Conservation (phyloP, 2,888 invertebrate species). For the Diloba caeruleocephala region DNA sequence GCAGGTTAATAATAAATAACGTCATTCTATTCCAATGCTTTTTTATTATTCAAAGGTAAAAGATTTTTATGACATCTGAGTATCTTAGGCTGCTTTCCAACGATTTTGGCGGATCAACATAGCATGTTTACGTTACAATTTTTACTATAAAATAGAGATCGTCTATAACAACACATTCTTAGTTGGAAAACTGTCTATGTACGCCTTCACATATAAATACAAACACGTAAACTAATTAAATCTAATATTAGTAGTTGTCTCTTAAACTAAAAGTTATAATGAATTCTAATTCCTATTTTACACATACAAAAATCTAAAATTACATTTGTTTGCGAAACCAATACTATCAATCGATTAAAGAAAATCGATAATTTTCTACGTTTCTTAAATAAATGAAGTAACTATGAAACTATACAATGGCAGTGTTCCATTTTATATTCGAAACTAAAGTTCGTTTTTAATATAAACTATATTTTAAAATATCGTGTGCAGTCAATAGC, state of each 20-base stretch:
- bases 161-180: slow-evolving; percentile 22
- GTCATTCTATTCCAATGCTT: slow-evolving; percentile 44
- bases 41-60: slow-evolving; percentile 55
- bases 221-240: slow-evolving; percentile 37
- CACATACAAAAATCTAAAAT: slow-evolving; percentile 17
- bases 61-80: slow-evolving; percentile 53
- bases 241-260: slow-evolving; percentile 45
- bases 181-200: slow-evolving; percentile 47
- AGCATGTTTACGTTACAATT: slow-evolving; percentile 15
- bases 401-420: slow-evolving; percentile 64
- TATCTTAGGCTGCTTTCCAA: slow-evolving; percentile 58
- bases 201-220: slow-evolving; percentile 45
- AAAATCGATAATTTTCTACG: slow-evolving; percentile 22
- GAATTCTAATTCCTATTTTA: slow-evolving; percentile 22
- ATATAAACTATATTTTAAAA: slow-evolving; percentile 17
- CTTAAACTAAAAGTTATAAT: slow-evolving; percentile 21
- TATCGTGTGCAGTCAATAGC: slow-evolving; percentile 30
- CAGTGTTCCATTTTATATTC: slow-evolving; percentile 57
- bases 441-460: slow-evolving; percentile 31
- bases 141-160: slow-evolving; percentile 36
- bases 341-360: slow-evolving; percentile 12
- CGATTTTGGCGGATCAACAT: slow-evolving; percentile 25
- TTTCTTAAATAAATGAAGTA: slow-evolving; percentile 52
- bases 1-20: slow-evolving; percentile 16
- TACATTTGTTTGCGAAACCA: slow-evolving; percentile 26